phyloP scores from a whole-genome alignment of 1,140 invertebrate genomes.

The Drosophila sechellia region DNA sequence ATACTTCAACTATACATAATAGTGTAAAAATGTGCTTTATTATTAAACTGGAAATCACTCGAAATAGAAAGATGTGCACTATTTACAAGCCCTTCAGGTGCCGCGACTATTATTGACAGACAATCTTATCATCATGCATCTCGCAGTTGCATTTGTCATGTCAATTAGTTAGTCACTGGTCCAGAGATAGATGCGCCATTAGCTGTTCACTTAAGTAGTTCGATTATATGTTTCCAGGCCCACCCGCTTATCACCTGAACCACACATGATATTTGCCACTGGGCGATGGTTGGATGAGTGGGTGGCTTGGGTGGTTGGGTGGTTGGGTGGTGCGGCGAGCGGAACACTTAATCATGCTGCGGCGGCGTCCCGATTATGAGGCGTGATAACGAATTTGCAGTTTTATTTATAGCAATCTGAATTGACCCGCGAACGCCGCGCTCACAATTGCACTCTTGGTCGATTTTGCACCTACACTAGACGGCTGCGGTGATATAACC shows the following conservation, averaged over 20 bases:
- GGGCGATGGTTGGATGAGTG: slow-evolving; percentile 11
- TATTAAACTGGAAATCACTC: background rate
- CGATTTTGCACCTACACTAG: slow-evolving; percentile 35
- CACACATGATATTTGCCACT: slow-evolving; percentile 54
- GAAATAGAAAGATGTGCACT: background rate
- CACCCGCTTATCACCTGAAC: slow-evolving; percentile 53
- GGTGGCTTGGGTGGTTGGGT: slow-evolving; percentile 1
- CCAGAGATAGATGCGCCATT: slow-evolving; percentile 55
- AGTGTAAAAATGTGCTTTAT: background rate
- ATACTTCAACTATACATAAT: background rate
- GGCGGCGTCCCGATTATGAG: slow-evolving; percentile 64
- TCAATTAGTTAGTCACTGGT: slow-evolving; percentile 49
- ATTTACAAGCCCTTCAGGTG: slow-evolving; percentile 8
- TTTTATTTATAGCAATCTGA: slow-evolving; percentile 70
- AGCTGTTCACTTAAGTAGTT: slow-evolving; percentile 25
- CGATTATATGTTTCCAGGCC: slow-evolving; percentile 37
- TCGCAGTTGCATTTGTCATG: slow-evolving; percentile 37
- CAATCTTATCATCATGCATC: slow-evolving; percentile 35
- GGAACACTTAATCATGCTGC: slow-evolving; percentile 63
- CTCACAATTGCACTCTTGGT: slow-evolving; percentile 31
- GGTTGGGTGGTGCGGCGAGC: slow-evolving; percentile 1
- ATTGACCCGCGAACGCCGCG: slow-evolving; percentile 41
- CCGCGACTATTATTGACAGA: slow-evolving; percentile 7
- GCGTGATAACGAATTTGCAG: slow-evolving; percentile 58
- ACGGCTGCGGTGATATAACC: slow-evolving; percentile 34